These are phyloP conservation scores for Zaprionus bogoriensis DNA, from an alignment of 2,888 invertebrate genomes.

Conservation along the genomic window DNA sequence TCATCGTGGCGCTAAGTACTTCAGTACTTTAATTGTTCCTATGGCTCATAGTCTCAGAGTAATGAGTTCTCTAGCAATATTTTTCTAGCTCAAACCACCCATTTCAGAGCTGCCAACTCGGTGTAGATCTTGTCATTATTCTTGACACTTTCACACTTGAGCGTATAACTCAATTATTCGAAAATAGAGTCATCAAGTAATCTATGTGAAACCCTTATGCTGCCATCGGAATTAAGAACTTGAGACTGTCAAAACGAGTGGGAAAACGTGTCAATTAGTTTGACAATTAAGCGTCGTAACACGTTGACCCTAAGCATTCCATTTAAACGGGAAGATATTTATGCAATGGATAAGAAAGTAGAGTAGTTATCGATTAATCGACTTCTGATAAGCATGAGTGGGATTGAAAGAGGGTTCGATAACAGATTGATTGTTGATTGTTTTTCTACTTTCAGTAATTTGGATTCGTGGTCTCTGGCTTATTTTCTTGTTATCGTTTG, in stretches of 20 bases:
- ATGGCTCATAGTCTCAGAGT: no score
- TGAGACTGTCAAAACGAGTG: background rate
- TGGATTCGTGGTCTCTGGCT: no score
- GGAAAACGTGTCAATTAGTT: slow-evolving; percentile 2
- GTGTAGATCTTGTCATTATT: background rate
- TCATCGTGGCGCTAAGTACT: no score
- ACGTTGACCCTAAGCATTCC: background rate
- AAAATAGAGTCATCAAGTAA: background rate
- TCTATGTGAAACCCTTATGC: background rate
- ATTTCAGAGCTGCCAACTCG: background rate
- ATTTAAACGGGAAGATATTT: background rate
- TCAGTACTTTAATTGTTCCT: no score
- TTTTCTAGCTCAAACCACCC: no score
- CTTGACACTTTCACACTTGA: background rate
- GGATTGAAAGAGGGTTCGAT: no score
- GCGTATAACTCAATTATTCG: background rate
- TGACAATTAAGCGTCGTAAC: slow-evolving; percentile 1
- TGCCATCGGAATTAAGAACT: background rate
- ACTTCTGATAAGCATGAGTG: background rate
- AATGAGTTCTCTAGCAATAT: no score
- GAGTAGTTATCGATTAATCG: background rate
- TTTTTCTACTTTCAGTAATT: no score
- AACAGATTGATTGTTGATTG: no score
- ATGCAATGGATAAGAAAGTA: background rate
- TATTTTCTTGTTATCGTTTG: no score